These are phyloP conservation scores for Danio kyathit DNA, from an alignment of 2,797 vertebrate species.

Conservation along the genomic window DNA sequence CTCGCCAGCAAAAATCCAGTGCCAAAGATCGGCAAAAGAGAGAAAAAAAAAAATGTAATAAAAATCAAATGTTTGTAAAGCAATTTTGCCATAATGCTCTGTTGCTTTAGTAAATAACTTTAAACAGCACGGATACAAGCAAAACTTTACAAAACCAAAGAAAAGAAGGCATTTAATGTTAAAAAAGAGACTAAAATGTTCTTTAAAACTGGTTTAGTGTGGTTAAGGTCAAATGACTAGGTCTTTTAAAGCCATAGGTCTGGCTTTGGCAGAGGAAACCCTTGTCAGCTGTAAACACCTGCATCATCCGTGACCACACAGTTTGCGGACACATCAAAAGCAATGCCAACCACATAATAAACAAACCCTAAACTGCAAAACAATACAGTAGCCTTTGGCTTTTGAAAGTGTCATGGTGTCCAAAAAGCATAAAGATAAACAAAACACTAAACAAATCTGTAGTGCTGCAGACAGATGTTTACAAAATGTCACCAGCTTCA, in stretches of 20 bases:
- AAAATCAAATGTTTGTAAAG: constrained; percentile 60
- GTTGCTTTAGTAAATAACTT: constrained; percentile 30
- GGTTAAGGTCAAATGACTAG: constrained; percentile 12
- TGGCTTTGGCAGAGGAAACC: constrained; percentile 25
- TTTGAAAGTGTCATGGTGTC: background rate
- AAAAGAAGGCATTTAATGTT: constrained; percentile 17
- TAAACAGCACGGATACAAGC: constrained; percentile 26
- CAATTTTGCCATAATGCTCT: constrained; percentile 55
- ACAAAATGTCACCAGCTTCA: background rate
- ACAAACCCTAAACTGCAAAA: constrained; percentile 53
- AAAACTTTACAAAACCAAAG: constrained; percentile 40
- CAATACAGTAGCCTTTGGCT: constrained; percentile 47
- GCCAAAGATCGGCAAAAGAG: constrained; percentile 51
- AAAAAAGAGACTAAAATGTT: background rate
- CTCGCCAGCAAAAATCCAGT: constrained; percentile 66
- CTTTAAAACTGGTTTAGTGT: background rate
- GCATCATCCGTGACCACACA: constrained; percentile 58
- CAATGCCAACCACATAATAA: constrained; percentile 54
- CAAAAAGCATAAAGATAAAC: constrained; percentile 5
- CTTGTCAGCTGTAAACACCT: constrained; percentile 59
- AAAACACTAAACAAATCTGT: background rate
- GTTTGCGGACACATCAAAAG: constrained; percentile 57
- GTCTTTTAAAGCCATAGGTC: constrained; percentile 30
- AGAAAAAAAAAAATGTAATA: constrained; percentile 32
- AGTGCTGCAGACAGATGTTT: background rate